Base-by-base conservation (phyloP, 2,797 vertebrate genomes). In the Ciconia nigra region DNA sequence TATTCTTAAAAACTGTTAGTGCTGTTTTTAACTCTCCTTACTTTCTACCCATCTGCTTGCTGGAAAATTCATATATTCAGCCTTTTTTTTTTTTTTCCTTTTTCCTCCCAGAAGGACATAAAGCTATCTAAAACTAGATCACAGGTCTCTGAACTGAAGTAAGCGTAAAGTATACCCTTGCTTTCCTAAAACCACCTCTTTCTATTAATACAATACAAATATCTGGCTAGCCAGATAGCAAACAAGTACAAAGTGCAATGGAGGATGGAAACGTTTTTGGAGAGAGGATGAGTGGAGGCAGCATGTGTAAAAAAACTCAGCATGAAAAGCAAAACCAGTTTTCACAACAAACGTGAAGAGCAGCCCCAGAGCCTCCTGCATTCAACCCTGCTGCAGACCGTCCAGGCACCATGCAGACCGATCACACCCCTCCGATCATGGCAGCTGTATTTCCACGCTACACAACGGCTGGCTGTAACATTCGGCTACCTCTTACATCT, bases 351-450 rank as follows among this genome's bases (percentile, higher is more conserved):
- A 54, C 24, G 24, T 61, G 62, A 35, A 81, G 67, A 73, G 63
- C 11, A 67, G 33, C 57, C 92, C 16, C 69, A 91, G 72, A 96
- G 46, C 29, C 31, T 15, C n/a, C 62, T 39, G 6, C 22, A 18
- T 72, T 58, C 51, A 84, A 76, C n/a, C 11, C 47, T 61, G 52
- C 24, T 57, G 61, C 24, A 77, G 55, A 44, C 15, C 2, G 1
- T 12, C 17, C 2, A 3, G 13, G 29, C 54, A 71, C 15, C 3
- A 0, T 6, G 22, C 28, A 66, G 37, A 51, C 15, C 15, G 25
- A 8, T 17, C 1, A 0, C 8, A 7, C 8, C 13, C 28, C 37
- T 82, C 44, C 2, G 3, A 29, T 39, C 59, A 13, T 0, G 0
- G 42, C 54, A 41, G 54, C n/a, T 83, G 18, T 15, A 69, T 37